A percentile compares a stretch with the other conserved stretches of the same genome.
Evolutionary conservation across 2,888 invertebrate species (phyloP).

Genomic region (Darwinula stevensoni): DNA sequence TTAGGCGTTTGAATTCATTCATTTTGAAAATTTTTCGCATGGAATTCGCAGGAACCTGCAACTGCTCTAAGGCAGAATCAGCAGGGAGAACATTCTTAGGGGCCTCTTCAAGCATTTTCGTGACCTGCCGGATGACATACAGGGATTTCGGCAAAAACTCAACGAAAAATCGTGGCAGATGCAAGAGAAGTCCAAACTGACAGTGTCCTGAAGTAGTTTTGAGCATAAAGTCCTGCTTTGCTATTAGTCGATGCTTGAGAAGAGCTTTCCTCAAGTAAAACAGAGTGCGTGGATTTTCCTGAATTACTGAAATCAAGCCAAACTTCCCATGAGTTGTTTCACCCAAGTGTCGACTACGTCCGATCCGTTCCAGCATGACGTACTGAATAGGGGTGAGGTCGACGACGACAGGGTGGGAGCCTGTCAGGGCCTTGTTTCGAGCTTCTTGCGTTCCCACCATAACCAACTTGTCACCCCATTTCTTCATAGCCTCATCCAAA

Average conservation of each 20-base stretch:
- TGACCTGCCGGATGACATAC: no score
- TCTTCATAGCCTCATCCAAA: constrained; percentile 11
- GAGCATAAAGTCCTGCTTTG: no score
- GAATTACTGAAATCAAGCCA: constrained; percentile 10
- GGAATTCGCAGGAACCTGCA: no score
- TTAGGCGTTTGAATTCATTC: no score
- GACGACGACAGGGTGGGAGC: constrained; percentile 10
- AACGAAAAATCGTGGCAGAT: no score
- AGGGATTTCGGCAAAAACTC: no score
- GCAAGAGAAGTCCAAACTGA: no score
- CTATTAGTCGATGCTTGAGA: neutral
- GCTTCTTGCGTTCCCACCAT: neutral
- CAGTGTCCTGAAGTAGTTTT: no score
- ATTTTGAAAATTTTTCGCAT: no score
- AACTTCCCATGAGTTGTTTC: constrained; percentile 12
- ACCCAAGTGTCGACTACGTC: constrained; percentile 13
- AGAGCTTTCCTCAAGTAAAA: neutral
- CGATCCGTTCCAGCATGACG: constrained; percentile 16
- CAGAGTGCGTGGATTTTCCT: neutral
- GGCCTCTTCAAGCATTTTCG: no score
- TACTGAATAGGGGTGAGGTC: constrained; percentile 12
- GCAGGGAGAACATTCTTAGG: no score
- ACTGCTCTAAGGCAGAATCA: no score
- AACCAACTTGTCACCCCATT: constrained; percentile 12
- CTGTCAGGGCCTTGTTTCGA: constrained; percentile 9